A percentile compares a stretch with the other conserved stretches of the same genome.
These are phyloP conservation scores for Pristionchus entomophagus DNA, from an alignment of 2,888 invertebrate species.

Conservation along the genomic window DNA sequence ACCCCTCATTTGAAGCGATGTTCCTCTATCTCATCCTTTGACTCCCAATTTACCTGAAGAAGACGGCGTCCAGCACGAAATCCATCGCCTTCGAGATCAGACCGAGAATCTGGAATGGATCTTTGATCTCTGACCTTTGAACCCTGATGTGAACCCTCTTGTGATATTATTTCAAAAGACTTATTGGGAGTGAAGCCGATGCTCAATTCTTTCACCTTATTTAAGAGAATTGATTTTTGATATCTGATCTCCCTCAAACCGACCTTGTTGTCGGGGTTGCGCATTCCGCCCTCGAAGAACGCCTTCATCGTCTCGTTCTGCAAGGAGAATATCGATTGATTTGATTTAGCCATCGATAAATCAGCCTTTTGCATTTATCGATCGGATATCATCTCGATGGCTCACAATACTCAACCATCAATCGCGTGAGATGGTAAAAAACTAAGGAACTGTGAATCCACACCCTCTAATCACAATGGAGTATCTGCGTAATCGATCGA, in stretches of 20 bases:
- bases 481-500: no score
- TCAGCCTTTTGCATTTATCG: background rate
- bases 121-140: background rate
- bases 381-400: no score
- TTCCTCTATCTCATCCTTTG: no score
- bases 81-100: conserved; percentile 44
- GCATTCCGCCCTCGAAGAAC: conserved; percentile 43
- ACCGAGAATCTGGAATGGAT: conserved; percentile 28
- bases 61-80: conserved; percentile 16
- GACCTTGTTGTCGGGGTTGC: conserved; percentile 26
- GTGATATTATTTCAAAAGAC: no score
- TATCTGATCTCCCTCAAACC: background rate
- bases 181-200: background rate
- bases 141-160: background rate
- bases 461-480: no score
- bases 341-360: background rate
- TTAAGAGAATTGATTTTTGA: background rate
- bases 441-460: no score
- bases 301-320: conserved; percentile 20
- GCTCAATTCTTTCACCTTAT: no score
- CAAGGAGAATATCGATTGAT: no score
- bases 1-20: no score
- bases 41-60: background rate
- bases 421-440: no score
- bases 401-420: no score